Percentiles rank a stretch among this genome's conserved stretches.
Conservation (phyloP, 2,888 invertebrate species). For the Xanthostigma xanthostigma region DNA sequence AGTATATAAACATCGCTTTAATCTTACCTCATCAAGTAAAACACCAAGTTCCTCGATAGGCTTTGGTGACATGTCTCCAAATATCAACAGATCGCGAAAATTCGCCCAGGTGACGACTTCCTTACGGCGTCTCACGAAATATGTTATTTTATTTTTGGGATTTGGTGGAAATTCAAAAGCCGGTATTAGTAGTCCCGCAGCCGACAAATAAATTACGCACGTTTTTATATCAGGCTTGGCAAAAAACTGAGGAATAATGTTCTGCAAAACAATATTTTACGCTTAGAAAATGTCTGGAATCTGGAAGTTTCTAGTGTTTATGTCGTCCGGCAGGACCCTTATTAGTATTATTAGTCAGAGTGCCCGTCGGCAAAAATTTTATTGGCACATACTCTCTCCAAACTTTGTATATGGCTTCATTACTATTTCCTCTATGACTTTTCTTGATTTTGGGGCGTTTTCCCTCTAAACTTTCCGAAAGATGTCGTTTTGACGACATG, state of each 20-base stretch:
- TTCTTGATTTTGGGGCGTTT: too few relatives aligned
- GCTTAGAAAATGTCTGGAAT: conserved; percentile 2
- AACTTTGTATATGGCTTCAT: too few relatives aligned
- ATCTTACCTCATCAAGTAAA: conserved; percentile 44
- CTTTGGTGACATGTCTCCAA: conserved; percentile 58
- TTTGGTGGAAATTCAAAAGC: conserved; percentile 42
- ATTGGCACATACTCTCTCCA: too few relatives aligned
- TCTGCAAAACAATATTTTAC: conserved; percentile 26
- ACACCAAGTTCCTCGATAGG: conserved; percentile 53
- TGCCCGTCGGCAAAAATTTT: too few relatives aligned
- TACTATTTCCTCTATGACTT: too few relatives aligned
- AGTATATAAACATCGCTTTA: neutral
- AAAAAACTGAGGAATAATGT: conserved; percentile 36
- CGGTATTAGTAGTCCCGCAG: conserved; percentile 49
- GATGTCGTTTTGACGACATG: too few relatives aligned
- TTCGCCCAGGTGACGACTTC: conserved; percentile 48
- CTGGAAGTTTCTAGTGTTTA: too few relatives aligned
- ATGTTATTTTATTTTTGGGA: conserved; percentile 51
- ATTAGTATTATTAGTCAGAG: neutral
- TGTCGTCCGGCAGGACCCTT: neutral
- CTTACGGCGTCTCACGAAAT: conserved; percentile 56
- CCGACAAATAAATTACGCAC: conserved; percentile 45
- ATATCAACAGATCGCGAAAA: conserved; percentile 33
- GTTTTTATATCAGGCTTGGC: conserved; percentile 29
- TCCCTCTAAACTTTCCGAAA: too few relatives aligned